Base-by-base conservation (phyloP, 2,888 invertebrate species). In the Leucophenga maculata region DNA sequence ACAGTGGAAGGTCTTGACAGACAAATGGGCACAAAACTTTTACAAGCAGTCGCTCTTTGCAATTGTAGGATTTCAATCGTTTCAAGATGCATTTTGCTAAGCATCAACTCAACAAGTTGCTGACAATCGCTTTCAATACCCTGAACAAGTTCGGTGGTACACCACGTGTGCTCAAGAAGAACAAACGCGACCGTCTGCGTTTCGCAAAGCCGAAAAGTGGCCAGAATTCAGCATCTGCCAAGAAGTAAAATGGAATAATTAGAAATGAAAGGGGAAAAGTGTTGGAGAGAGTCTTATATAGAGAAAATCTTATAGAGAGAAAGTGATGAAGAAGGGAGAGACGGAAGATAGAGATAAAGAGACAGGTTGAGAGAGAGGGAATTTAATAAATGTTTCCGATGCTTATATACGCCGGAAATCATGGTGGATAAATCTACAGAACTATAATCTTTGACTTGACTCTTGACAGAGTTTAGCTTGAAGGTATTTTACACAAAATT, bases 11-110 rank as follows among this genome's bases (percentile, higher is more conserved):
- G 91, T 94, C 72, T 98, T 98, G 98, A 95, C 97, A 11, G 93
- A 94, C 85, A 97, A 96, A n/a, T n/a, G n/a, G 89, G 91, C 98
- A 74, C 94, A 93, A 73, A 93, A 94, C 79, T 95, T 95, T 86
- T 92, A 94, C 85, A 95, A 94, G 92, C n/a, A n/a, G 95, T 95
- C 93, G 97, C 77, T 92, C 93, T n/a, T n/a, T n/a, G 50, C 91
- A 93, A 80, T 92, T 99, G 90, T 94, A 94, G 68, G 99, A 99
- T 88, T 98, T 95, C 85, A 98, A 99, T 87, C 92, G 99, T 73
- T 99, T 98, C 90, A 98, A 98, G 90, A 90, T 99, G 80, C 94
- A 95, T 82, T 93, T 94, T 84, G 97, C 97, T 48, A 95, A 96
- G 85, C 94, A 95, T 77, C 92, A 94, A 83, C 92, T 96, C 80